phyloP scores from a whole-genome alignment of 2,888 invertebrate genomes.

The Dryocosmus kuriphilus region DNA sequence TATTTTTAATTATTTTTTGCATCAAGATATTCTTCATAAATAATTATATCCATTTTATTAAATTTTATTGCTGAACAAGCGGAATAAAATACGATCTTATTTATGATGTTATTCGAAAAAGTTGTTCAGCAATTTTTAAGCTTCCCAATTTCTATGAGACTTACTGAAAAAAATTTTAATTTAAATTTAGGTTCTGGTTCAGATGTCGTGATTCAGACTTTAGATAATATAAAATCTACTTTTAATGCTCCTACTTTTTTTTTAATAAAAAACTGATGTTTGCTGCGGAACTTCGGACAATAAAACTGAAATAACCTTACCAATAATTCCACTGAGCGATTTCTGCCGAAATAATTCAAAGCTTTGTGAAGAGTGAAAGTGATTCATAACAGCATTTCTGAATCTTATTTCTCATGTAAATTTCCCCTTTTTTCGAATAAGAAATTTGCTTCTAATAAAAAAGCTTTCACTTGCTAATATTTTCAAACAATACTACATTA shows the following conservation, averaged over 20 bases:
- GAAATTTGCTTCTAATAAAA: not conserved
- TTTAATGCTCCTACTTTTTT: not conserved
- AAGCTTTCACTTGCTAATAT: not conserved
- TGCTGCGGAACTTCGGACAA: constrained; percentile 1
- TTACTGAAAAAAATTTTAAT: no score
- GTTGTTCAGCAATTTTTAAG: no score
- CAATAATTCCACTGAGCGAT: constrained; percentile 3
- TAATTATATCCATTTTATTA: not conserved
- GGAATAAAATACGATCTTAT: no score
- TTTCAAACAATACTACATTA: not conserved
- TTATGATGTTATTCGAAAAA: no score
- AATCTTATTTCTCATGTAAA: constrained; percentile 19
- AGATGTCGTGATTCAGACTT: no score
- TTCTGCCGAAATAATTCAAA: constrained; percentile 25
- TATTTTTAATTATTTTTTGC: not conserved
- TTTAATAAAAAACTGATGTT: not conserved
- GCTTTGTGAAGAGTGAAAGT: constrained; percentile 21
- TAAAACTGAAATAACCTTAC: constrained; percentile 6
- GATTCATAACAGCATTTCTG: not conserved
- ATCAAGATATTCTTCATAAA: not conserved
- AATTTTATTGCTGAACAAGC: no score
- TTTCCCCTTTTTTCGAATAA: not conserved
- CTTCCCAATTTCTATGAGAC: no score
- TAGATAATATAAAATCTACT: no score
- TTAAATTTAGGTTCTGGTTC: no score